phyloP scores from a whole-genome alignment of 2,888 invertebrate genomes.

The Hedya salicella region DNA sequence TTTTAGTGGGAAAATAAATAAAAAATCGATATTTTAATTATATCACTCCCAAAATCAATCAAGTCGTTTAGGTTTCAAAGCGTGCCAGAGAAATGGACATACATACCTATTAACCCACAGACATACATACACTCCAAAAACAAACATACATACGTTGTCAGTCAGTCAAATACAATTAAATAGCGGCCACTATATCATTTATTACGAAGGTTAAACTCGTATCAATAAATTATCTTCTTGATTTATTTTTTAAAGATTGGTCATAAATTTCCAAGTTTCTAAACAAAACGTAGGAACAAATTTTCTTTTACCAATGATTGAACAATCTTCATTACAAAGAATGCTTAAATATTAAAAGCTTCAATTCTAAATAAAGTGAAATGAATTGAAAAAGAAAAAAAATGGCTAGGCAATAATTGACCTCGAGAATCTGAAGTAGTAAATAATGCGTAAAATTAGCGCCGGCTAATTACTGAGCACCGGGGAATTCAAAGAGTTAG shows the following conservation, averaged over 20 bases:
- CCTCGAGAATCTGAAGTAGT: conserved; percentile 49
- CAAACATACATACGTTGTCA: no score
- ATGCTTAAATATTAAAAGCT: conserved; percentile 6
- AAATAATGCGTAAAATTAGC: conserved; percentile 61
- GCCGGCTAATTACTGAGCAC: conserved; percentile 54
- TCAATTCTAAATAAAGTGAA: conserved; percentile 14
- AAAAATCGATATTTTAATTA: no score
- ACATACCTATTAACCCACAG: no score
- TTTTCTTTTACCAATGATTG: no score
- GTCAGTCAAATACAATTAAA: no score
- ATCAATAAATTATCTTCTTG: conserved; percentile 7
- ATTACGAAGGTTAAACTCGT: no score
- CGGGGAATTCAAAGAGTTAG: conserved; percentile 16
- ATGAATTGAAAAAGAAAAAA: conserved; percentile 15
- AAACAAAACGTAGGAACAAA: not conserved
- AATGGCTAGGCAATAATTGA: conserved; percentile 51
- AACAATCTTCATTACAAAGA: not conserved
- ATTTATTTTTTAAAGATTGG: conserved; percentile 16
- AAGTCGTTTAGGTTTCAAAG: no score
- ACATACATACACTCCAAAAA: no score
- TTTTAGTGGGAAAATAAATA: no score
- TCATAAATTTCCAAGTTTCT: conserved; percentile 27
- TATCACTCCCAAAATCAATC: no score
- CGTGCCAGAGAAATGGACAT: no score
- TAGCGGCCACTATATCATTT: no score